Evolutionary conservation across 1,140 invertebrate species (phyloP).

Genomic region (Ceratina australensis): DNA sequence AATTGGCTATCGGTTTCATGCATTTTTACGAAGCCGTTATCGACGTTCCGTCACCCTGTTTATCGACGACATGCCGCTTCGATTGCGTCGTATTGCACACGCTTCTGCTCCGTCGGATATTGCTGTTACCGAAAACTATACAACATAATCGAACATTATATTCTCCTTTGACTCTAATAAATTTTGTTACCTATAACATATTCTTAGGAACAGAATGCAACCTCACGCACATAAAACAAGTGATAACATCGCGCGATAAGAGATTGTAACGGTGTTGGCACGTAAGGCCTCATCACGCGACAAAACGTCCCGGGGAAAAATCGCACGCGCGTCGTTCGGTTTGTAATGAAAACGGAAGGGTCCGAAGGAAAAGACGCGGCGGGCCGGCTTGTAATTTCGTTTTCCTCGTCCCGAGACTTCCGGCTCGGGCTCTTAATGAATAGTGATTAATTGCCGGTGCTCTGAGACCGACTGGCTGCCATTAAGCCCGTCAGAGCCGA

Average conservation of each 20-base stretch:
- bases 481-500: slow-evolving; percentile 70
- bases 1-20: slow-evolving; percentile 12
- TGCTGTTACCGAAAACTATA: not conserved
- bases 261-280: not conserved
- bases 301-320: not conserved
- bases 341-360: slow-evolving; percentile 53
- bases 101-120: not conserved
- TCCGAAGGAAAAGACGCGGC: slow-evolving; percentile 46
- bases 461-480: slow-evolving; percentile 66
- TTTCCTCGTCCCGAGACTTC: slow-evolving; percentile 64
- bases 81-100: slow-evolving; percentile 18
- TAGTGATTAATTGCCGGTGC: slow-evolving; percentile 70
- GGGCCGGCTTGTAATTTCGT: slow-evolving; percentile 64
- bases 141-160: not conserved
- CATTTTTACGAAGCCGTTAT: slow-evolving; percentile 25
- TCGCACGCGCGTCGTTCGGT: slow-evolving; percentile 18
- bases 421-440: slow-evolving; percentile 67
- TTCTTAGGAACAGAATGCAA: too few relatives aligned
- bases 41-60: not conserved
- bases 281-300: not conserved
- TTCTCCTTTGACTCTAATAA: not conserved
- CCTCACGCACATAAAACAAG: too few relatives aligned
- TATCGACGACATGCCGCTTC: not conserved
- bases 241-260: too few relatives aligned
- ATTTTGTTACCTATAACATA: not conserved